Evolutionary conservation across 2,113 vertebrate species (phyloP), one percentile per base, ranked within the genome.

Genomic region (Vireo altiloquus): DNA sequence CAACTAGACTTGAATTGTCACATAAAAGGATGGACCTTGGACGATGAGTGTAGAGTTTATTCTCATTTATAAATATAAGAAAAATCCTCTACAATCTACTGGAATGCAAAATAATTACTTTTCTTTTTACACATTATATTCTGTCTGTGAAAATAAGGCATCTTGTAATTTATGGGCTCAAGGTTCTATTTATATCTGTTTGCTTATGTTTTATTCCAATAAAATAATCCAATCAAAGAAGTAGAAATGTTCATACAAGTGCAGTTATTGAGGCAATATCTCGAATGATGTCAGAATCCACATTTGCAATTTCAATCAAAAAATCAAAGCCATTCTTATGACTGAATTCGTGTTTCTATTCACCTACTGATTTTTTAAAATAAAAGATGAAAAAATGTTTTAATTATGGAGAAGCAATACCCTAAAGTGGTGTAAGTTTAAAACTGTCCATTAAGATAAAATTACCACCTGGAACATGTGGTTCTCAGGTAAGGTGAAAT

Each of bases 211-310:
- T 95, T 82, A 91, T 77, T 75, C 39, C 87, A 33, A 40, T 60
- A 91, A 92, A 93, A 91, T 74, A 19, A 60, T 77, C 61, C 49
- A 70, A 94, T 37, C 49, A 54, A 96, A 93, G 42, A 52, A 95
- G 30, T 75, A 40, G n/a, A 86, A 90, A 78, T 42, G 11, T 46
- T 93, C 20, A 50, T 25, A 33, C 8, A 68, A 60, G 22, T 57
- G 30, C 17, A 65, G 25, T 60, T 59, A 84, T 86, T 90, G 79
- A 82, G 63, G 54, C 12, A 52, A 5, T 68, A 22, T 83, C 12
- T 78, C 80, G 95, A 77, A 77, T 39, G 65, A 86, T 87, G 49
- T 86, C 83, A 94, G 69, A 96, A 95, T 37, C 74, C 17, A 52
- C 49, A 70, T 28, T 21, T 88, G 28, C n/a, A 90, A 95, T 56